Evolutionary conservation across 2,113 vertebrate species (phyloP).

Genomic region (Ginglymostoma cirratum): DNA sequence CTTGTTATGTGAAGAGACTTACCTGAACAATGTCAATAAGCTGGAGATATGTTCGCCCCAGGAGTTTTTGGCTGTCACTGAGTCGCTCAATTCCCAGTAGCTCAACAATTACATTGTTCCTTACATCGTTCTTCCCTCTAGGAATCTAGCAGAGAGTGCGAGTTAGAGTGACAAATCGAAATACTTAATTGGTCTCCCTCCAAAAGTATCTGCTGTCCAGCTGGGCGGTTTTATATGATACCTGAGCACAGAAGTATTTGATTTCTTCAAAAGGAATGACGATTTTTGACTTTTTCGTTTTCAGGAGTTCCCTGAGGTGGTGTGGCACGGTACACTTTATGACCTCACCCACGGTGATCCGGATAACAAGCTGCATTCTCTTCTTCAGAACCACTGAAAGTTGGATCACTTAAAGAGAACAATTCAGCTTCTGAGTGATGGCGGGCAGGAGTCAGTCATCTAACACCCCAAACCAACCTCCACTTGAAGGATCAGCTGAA

Average conservation of each 20-base stretch:
- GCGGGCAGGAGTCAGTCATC: not conserved
- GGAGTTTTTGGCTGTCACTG: not conserved
- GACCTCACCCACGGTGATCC: not conserved
- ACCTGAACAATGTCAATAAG: slow-evolving; percentile 3
- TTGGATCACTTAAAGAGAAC: slow-evolving; percentile 11
- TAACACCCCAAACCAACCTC: not conserved
- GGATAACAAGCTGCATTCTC: not conserved
- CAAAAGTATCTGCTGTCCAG: not conserved
- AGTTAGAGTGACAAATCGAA: not conserved
- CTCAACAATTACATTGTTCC: not conserved
- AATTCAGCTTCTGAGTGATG: not conserved
- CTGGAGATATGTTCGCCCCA: not conserved
- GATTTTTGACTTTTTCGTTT: slow-evolving; percentile 22
- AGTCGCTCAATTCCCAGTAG: not conserved
- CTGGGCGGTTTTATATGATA: not conserved
- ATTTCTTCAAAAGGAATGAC: not conserved
- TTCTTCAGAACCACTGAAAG: slow-evolving; percentile 8
- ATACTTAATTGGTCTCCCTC: not conserved
- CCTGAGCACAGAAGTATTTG: slow-evolving; percentile 27
- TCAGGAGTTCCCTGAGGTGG: not conserved
- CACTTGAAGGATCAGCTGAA: not conserved
- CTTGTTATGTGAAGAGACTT: not conserved
- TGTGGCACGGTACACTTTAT: not conserved
- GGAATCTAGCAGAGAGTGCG: not conserved
- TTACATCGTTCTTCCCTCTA: not conserved